phyloP scores from a whole-genome alignment of 1,140 invertebrate species.

The Drosophila yakuba region DNA sequence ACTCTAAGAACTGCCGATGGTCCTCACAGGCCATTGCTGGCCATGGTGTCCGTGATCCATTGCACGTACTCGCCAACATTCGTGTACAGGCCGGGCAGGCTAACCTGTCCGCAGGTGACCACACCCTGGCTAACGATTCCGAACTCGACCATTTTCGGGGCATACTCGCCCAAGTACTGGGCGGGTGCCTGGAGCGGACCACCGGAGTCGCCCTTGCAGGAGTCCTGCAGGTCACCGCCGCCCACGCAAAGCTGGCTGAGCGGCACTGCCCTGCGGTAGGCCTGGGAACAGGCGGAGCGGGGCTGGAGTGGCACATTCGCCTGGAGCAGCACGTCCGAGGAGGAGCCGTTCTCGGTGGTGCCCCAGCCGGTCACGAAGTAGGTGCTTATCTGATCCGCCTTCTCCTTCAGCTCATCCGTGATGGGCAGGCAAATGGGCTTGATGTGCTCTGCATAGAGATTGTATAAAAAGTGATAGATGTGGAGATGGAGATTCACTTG shows the following conservation, averaged over 20 bases:
- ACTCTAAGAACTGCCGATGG: constrained; percentile 1
- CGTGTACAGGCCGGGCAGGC: constrained; percentile 84
- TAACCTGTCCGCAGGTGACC: constrained; percentile 81
- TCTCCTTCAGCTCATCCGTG: constrained; percentile 76
- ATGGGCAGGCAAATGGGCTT: constrained; percentile 90
- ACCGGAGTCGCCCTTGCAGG: constrained; percentile 87
- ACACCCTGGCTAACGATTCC: constrained; percentile 86
- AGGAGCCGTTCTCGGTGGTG: constrained; percentile 67
- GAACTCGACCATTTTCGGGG: constrained; percentile 70
- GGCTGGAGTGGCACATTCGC: constrained; percentile 58
- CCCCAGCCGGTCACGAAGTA: constrained; percentile 87
- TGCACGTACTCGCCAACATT: constrained; percentile 81
- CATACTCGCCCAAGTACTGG: constrained; percentile 46
- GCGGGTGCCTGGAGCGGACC: constrained; percentile 78
- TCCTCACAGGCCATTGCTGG: constrained; percentile 48
- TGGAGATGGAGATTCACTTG: too few species aligned
- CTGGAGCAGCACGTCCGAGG: constrained; percentile 69
- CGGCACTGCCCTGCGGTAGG: constrained; percentile 48
- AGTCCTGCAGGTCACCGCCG: constrained; percentile 85
- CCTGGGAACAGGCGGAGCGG: constrained; percentile 38
- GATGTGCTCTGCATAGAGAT: constrained; percentile 85
- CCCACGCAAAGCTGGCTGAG: constrained; percentile 65
- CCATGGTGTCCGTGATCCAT: constrained; percentile 85
- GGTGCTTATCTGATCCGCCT: constrained; percentile 59
- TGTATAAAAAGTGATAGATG: not conserved